phyloP scores from a whole-genome alignment of 2,113 vertebrate species.

The Mesembrinibis cayennensis region DNA sequence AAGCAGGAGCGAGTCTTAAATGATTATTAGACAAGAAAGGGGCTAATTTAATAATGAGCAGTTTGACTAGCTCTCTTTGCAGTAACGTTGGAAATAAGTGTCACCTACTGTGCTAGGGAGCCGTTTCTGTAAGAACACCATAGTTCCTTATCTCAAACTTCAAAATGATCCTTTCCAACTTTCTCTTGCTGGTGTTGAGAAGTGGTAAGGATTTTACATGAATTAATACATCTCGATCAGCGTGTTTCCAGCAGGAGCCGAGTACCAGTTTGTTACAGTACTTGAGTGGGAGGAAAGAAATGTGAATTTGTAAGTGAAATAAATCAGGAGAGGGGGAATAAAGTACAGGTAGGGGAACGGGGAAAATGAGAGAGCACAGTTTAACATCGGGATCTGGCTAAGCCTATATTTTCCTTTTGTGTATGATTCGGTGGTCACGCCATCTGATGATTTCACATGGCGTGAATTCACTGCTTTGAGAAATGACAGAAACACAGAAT shows the following conservation, averaged over 20 bases:
- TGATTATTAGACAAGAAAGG: neutral
- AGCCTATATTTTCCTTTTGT: neutral
- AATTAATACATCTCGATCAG: neutral
- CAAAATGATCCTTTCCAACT: neutral
- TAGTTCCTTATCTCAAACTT: neutral
- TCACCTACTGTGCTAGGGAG: neutral
- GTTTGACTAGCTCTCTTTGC: neutral
- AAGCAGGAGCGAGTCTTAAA: neutral
- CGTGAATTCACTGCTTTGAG: neutral
- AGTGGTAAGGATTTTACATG: neutral
- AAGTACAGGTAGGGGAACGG: neutral
- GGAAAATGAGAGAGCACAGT: neutral
- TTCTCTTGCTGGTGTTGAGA: neutral
- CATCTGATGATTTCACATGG: neutral
- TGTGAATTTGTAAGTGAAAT: neutral
- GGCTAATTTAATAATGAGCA: neutral
- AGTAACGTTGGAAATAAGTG: neutral
- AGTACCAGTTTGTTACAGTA: neutral
- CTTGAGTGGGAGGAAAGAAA: neutral
- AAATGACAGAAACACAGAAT: neutral
- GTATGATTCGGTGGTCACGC: rapidly evolving
- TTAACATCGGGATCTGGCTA: rapidly evolving
- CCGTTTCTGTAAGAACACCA: rapidly evolving
- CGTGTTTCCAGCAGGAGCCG: neutral
- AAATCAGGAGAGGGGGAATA: neutral